Conservation (phyloP, 2,113 vertebrate genomes). For the Plotosus lineatus region DNA sequence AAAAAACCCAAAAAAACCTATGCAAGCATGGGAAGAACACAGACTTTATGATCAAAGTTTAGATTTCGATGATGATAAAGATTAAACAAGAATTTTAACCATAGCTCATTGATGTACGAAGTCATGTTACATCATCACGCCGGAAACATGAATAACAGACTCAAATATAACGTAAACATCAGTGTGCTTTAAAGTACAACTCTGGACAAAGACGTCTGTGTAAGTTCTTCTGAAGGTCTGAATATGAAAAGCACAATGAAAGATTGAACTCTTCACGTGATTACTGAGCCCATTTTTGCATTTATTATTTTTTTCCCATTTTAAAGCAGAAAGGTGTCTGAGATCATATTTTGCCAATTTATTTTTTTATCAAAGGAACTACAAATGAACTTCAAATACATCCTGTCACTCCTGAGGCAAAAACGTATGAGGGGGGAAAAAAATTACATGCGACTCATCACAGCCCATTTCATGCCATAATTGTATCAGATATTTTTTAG, state of each 20-base stretch:
- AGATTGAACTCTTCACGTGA: constrained; percentile 13
- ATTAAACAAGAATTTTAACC: not conserved
- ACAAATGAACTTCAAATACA: constrained; percentile 54
- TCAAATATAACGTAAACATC: not conserved
- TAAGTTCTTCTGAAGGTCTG: not conserved
- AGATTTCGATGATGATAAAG: not conserved
- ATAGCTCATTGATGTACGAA: not conserved
- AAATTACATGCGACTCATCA: constrained; percentile 45
- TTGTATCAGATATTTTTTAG: constrained; percentile 55
- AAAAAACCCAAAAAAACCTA: too few species aligned
- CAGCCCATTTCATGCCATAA: constrained; percentile 57
- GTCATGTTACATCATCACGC: not conserved
- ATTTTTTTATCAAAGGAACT: constrained; percentile 56
- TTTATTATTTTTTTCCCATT: not conserved
- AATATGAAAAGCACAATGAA: constrained; percentile 1
- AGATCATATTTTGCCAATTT: constrained; percentile 55
- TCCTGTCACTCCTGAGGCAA: constrained; percentile 41
- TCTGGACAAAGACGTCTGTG: not conserved
- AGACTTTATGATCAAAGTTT: not conserved
- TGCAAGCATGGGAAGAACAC: too few species aligned
- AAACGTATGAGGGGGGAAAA: constrained; percentile 37
- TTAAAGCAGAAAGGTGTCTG: constrained; percentile 35
- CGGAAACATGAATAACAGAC: not conserved
- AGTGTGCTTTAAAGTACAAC: not conserved
- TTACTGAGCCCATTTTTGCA: not conserved